Evolutionary conservation across 2,113 vertebrate genomes (phyloP).

Genomic region (Fulica atra): DNA sequence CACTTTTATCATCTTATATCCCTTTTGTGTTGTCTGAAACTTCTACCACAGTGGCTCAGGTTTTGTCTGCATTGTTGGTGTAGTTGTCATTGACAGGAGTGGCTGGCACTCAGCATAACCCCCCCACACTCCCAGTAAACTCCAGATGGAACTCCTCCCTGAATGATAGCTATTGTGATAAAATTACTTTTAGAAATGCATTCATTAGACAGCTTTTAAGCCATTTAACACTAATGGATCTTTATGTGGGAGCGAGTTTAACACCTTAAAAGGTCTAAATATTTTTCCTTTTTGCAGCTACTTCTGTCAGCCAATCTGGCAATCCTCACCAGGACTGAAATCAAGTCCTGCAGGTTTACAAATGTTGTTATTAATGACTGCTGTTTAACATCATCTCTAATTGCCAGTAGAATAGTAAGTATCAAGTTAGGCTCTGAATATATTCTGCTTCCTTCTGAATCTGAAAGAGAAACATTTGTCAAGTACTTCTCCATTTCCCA

Average conservation of each 20-base stretch:
- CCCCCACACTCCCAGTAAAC: not conserved
- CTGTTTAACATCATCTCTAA: constrained; percentile 39
- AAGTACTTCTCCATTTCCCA: not conserved
- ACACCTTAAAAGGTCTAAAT: constrained; percentile 36
- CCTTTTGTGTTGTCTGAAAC: not conserved
- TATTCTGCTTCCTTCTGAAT: constrained; percentile 21
- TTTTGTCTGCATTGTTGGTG: not conserved
- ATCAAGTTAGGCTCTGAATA: not conserved
- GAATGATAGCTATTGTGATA: not conserved
- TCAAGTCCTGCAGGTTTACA: constrained; percentile 19
- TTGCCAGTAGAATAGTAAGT: constrained; percentile 12
- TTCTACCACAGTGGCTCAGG: not conserved
- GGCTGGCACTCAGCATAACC: not conserved
- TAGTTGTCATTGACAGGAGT: not conserved
- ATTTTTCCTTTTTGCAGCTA: constrained; percentile 43
- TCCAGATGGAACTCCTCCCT: not conserved
- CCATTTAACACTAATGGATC: constrained; percentile 30
- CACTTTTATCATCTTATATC: not conserved
- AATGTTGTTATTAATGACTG: constrained; percentile 19
- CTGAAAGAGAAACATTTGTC: constrained; percentile 28
- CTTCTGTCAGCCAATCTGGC: constrained; percentile 39
- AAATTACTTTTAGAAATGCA: not conserved
- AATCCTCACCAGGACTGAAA: constrained; percentile 23
- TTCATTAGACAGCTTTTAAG: constrained; percentile 25
- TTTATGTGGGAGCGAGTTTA: not conserved